Evolutionary conservation across 2,888 invertebrate genomes (phyloP), one percentile per base, ranked within the genome.

Genomic region (Monoplex corrugatus): DNA sequence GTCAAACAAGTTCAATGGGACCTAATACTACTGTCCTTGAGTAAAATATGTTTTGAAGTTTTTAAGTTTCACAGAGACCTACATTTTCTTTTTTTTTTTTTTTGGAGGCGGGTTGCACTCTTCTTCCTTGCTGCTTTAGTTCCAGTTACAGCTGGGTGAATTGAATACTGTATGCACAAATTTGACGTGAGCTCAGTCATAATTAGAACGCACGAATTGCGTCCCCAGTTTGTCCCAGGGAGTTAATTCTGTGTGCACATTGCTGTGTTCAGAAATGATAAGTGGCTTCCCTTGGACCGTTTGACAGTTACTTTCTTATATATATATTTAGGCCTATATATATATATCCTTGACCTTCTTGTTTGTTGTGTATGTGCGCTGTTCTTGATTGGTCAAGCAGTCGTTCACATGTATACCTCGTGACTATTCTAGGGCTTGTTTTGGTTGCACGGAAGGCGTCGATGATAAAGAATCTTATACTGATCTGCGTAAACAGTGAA

Each of bases 381-480:
- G 8, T 3, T 32, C 87, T 45, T 90, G 91, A 92, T 92, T 92
- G 92, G 92, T 87, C 85, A 72, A 80, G 2, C 32, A 23, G 8
- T 68, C 68, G 50, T 68, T 90, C 92, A 92, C 91, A 91, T 88
- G 80, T 83, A 82, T 2, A 44, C 19, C n/a, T 80, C 89, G 87
- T 92, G 92, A 88, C 83, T 28, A 88, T 88, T 89, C 85, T 88
- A 57, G 28, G 88, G 57, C 40, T 87, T 82, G 63, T 88, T 82
- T 82, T 88, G 82, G 50, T 88, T 35, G 35, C 50, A 19, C 16
- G 28, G 32, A 13, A 72, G n/a, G 32, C 75, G 35, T 40, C 1
- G 23, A n/a, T 32, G 32, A n/a, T 35, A 16, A 44, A 50, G 35
- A 57, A 13, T 40, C 28, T 32, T 63, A 50, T 78, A 40, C 50